A percentile compares a stretch with the other conserved stretches of the same genome.
Evolutionary conservation across 2,797 vertebrate genomes (phyloP).

Genomic region (Craterocephalus amniculus): DNA sequence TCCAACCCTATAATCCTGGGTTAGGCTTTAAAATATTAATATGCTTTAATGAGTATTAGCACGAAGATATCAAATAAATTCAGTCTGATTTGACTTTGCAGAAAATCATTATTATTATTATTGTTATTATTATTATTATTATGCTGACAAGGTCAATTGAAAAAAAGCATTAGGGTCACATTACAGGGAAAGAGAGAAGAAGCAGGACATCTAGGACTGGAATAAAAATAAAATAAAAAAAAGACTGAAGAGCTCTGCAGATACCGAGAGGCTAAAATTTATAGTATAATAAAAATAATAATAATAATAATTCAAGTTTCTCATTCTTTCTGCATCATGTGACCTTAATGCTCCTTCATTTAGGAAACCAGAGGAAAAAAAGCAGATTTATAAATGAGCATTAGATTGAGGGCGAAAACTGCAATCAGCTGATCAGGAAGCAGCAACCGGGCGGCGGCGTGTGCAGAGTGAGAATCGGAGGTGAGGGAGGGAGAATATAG

Average conservation of each 20-base stretch:
- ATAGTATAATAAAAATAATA: too few relatives aligned
- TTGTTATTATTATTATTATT: too few relatives aligned
- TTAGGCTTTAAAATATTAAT: not conserved
- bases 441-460: constrained; percentile 41
- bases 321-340: not conserved
- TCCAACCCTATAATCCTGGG: too few relatives aligned
- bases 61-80: too few relatives aligned
- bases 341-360: not conserved
- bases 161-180: not conserved
- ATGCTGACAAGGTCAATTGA: not conserved
- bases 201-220: too few relatives aligned
- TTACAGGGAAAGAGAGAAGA: not conserved
- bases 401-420: not conserved
- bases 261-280: too few relatives aligned
- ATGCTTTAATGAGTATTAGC: not conserved
- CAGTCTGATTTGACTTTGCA: too few relatives aligned
- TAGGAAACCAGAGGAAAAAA: too few relatives aligned
- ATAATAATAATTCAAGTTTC: not conserved
- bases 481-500: constrained; percentile 78
- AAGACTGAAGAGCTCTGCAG: too few relatives aligned
- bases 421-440: constrained; percentile 57
- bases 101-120: too few relatives aligned
- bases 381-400: not conserved
- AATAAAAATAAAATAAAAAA: too few relatives aligned
- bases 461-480: constrained; percentile 70